A percentile compares a stretch with the other conserved stretches of the same genome.
Evolutionary conservation across 1,140 invertebrate genomes (phyloP).

Genomic region (Drosophila bifasciata): DNA sequence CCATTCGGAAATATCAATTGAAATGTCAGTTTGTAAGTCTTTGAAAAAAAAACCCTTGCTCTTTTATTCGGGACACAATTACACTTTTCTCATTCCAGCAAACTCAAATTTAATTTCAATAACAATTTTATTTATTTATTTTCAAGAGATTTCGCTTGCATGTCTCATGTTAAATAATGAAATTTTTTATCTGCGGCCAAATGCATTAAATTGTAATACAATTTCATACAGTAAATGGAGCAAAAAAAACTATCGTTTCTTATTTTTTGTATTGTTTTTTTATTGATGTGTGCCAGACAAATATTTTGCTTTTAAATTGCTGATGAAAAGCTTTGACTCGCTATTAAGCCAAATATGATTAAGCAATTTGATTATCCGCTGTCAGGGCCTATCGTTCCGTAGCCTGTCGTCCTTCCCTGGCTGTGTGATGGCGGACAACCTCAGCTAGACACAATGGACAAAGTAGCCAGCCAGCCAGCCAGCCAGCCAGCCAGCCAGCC

Average conservation of each 20-base stretch:
- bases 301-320: constrained; percentile 65
- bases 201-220: constrained; percentile 50
- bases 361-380: constrained; percentile 68
- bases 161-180: constrained; percentile 25
- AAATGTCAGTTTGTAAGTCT: no score
- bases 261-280: constrained; percentile 22
- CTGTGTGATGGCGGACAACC: background rate
- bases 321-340: constrained; percentile 36
- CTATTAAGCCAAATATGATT: constrained; percentile 70
- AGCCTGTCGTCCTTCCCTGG: background rate
- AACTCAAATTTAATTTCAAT: constrained; percentile 9
- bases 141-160: background rate
- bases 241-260: constrained; percentile 8
- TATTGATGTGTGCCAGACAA: constrained; percentile 36
- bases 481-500: constrained; percentile 31
- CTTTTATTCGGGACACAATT: no score
- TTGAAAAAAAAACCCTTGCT: no score
- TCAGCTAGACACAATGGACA: constrained; percentile 8
- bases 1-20: no score
- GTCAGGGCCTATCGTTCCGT: constrained; percentile 6
- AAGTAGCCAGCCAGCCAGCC: constrained; percentile 16
- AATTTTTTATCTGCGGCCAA: constrained; percentile 50
- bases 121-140: constrained; percentile 4
- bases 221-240: constrained; percentile 10
- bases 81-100: background rate